These are phyloP conservation scores for Heliconius hortense DNA, from an alignment of 2,888 invertebrate species.

Conservation along the genomic window DNA sequence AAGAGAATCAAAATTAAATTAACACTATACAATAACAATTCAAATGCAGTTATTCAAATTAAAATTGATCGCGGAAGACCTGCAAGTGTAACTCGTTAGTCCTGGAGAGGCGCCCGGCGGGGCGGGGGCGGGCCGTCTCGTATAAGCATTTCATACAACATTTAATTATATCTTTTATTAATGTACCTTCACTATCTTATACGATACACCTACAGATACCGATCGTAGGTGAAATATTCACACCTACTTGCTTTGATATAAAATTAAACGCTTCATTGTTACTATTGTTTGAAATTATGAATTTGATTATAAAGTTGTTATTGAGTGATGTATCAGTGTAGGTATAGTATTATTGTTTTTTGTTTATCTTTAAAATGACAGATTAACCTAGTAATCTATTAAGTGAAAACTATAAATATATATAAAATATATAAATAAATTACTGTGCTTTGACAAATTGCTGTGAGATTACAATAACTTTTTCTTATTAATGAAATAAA, in stretches of 20 bases:
- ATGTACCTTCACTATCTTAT: slow-evolving; percentile 49
- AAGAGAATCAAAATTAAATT: not conserved
- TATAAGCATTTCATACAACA: slow-evolving; percentile 80
- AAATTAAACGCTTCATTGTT: slow-evolving; percentile 39
- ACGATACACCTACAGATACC: slow-evolving; percentile 60
- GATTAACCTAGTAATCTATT: too few relatives aligned
- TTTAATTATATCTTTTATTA: slow-evolving; percentile 81
- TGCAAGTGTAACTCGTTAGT: slow-evolving; percentile 61
- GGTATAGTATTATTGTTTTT: not conserved
- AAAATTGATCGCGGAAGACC: slow-evolving; percentile 43
- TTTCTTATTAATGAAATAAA: not conserved
- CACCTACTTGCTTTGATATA: slow-evolving; percentile 60
- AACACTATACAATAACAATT: not conserved
- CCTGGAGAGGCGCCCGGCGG: slow-evolving; percentile 61
- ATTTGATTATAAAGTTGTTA: slow-evolving; percentile 38
- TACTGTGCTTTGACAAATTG: too few relatives aligned
- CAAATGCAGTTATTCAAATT: slow-evolving; percentile 41
- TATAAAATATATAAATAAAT: too few relatives aligned
- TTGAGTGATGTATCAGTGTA: not conserved
- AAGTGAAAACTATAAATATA: too few relatives aligned
- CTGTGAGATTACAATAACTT: too few relatives aligned
- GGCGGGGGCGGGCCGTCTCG: slow-evolving; percentile 56
- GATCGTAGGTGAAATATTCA: slow-evolving; percentile 65
- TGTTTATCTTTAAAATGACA: not conserved
- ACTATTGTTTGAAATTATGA: slow-evolving; percentile 43